Conservation (phyloP, 2,888 invertebrate genomes). For the Stratiomys singularior region DNA sequence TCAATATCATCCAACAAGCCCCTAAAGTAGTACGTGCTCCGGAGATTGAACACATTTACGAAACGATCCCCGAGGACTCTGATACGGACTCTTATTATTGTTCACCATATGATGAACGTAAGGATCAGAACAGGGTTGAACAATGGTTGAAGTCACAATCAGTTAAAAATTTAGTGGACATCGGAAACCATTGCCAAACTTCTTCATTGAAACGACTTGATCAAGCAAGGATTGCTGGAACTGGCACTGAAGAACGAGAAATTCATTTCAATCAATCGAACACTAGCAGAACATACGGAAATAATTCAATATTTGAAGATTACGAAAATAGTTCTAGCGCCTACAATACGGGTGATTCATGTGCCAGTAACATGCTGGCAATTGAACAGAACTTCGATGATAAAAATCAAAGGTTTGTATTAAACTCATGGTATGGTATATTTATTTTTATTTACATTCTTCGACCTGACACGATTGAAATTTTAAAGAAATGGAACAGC, state of each 20-base stretch:
- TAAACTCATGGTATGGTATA: too few relatives aligned
- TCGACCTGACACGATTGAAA: too few relatives aligned
- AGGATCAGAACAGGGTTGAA: conserved; percentile 53
- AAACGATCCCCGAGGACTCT: conserved; percentile 70
- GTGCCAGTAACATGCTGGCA: conserved; percentile 72
- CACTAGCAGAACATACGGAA: conserved; percentile 42
- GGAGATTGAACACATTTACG: conserved; percentile 70
- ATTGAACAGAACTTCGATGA: conserved; percentile 62
- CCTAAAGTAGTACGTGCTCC: conserved; percentile 47
- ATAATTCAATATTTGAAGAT: conserved; percentile 66
- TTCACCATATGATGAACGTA: conserved; percentile 68
- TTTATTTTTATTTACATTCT: background rate
- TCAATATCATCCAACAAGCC: conserved; percentile 51
- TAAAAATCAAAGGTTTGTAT: conserved; percentile 49
- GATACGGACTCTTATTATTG: conserved; percentile 68
- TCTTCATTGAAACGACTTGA: background rate
- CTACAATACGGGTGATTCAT: conserved; percentile 80
- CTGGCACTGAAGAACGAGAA: conserved; percentile 1
- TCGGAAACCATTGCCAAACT: too few relatives aligned
- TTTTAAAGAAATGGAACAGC: too few relatives aligned
- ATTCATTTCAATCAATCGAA: conserved; percentile 45
- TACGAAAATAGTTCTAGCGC: conserved; percentile 76
- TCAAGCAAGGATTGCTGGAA: background rate
- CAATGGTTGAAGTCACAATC: conserved; percentile 54
- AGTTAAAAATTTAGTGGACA: too few relatives aligned